Conservation (phyloP, 1,140 invertebrate species). For the Pissodes strobi region DNA sequence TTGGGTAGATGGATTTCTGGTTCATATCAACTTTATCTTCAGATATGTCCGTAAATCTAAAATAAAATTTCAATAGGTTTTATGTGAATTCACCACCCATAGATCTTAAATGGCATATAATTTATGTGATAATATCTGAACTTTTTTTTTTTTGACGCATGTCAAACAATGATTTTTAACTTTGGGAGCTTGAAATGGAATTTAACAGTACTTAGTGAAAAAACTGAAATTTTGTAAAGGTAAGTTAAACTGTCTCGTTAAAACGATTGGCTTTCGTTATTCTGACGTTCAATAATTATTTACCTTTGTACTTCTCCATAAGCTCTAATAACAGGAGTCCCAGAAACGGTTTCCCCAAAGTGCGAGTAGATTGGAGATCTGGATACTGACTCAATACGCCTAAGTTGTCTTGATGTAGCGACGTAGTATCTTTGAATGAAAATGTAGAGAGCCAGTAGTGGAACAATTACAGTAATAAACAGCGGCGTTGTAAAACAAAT, state of each 20-base stretch:
- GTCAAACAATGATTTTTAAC: too few relatives aligned
- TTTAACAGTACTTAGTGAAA: too few relatives aligned
- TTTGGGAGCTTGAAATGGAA: too few relatives aligned
- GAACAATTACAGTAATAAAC: slow-evolving; percentile 82
- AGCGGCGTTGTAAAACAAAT: slow-evolving; percentile 88
- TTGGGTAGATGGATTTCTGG: slow-evolving; percentile 85
- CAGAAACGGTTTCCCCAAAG: slow-evolving; percentile 93
- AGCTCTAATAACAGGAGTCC: slow-evolving; percentile 76
- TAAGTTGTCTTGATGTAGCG: slow-evolving; percentile 88
- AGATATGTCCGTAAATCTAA: slow-evolving; percentile 74
- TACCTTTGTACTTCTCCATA: slow-evolving; percentile 71
- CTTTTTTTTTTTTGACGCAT: too few relatives aligned
- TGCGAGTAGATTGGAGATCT: slow-evolving; percentile 97
- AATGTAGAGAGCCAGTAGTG: slow-evolving; percentile 86
- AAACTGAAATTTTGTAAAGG: too few relatives aligned
- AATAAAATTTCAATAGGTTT: background rate
- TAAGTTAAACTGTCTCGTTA: too few relatives aligned
- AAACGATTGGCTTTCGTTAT: background rate
- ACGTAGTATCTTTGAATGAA: slow-evolving; percentile 95
- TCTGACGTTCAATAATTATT: background rate
- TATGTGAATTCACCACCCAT: background rate
- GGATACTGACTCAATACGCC: slow-evolving; percentile 92
- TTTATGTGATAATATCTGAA: too few relatives aligned
- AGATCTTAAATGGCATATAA: background rate
- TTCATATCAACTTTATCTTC: slow-evolving; percentile 84